Base-by-base conservation (phyloP, 2,797 vertebrate species). In the Sparus aurata region DNA sequence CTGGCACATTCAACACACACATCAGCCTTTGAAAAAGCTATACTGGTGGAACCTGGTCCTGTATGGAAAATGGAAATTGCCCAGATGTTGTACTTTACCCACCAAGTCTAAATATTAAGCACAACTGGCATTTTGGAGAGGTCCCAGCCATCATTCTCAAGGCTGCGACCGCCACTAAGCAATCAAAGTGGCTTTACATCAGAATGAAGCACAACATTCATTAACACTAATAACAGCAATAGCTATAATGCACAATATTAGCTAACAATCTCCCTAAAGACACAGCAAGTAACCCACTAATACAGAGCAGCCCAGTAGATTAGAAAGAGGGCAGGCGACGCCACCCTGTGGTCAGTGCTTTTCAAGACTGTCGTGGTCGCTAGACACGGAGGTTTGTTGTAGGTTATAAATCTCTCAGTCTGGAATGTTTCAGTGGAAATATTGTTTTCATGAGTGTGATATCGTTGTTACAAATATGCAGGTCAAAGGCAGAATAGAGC, bases 401-500 rank as follows among this genome's bases (percentile, higher is more conserved):
- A 43, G 27, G 63, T 73, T 23, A 69, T 54, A 71, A 77, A 66
- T 16, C 65, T 62, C 75, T 73, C 30, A 25, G 58, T 77, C 41
- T 84, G 91, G 90, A 90, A 93, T 92, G 85, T 92, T 75, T 81
- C 43, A 53, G 64, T 78, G 59, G 61, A 84, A 79, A 67, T 74
- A 9, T 47, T 17, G 25, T 69, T 82, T 58, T 72, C 30, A 60
- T 18, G 23, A 73, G 62, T 77, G 58, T 76, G 46, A 58, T 67
- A 62, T 75, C 57, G 17, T 27, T 49, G 3, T 53, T 61, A 63
- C 25, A 82, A 72, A 88, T 60, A 73, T 15, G 62, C 50, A 79
- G 62, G 73, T 82, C 52, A 64, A 78, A 84, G 30, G 38, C 73
- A 57, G 60, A 75, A n/a, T 20, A 30, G 53, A 73, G n/a, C 41